Evolutionary conservation across 2,113 vertebrate genomes (phyloP).

Genomic region (Bos indicus): DNA sequence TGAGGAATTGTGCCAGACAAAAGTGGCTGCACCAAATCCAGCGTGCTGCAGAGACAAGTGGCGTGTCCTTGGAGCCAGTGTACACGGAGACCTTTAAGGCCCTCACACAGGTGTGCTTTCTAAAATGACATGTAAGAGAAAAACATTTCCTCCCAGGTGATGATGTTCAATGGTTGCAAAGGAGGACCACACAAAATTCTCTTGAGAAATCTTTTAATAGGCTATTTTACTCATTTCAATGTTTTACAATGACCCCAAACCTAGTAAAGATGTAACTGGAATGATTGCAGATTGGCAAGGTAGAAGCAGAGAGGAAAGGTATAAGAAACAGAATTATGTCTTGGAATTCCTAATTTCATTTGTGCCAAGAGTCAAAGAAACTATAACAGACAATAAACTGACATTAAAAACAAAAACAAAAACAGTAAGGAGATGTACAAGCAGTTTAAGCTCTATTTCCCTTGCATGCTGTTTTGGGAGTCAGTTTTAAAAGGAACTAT

Average conservation of each 20-base stretch:
- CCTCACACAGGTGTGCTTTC: slow-evolving; percentile 77
- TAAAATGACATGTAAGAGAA: neutral
- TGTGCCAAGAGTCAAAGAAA: slow-evolving; percentile 8
- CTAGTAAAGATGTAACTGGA: neutral
- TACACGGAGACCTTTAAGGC: slow-evolving; percentile 78
- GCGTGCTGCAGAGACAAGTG: slow-evolving; percentile 65
- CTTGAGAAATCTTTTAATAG: neutral
- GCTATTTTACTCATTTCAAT: neutral
- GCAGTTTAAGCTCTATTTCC: neutral
- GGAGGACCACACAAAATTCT: neutral
- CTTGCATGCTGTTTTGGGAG: neutral
- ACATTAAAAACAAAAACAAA: neutral
- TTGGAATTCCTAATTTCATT: neutral
- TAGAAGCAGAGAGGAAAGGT: neutral
- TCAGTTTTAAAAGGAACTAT: neutral
- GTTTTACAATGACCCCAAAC: neutral
- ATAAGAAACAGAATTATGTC: neutral
- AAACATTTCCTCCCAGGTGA: neutral
- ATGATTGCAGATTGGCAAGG: neutral
- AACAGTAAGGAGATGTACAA: neutral
- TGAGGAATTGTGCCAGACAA: slow-evolving; percentile 69
- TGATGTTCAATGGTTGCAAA: neutral
- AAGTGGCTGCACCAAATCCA: slow-evolving; percentile 82
- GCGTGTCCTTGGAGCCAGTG: slow-evolving; percentile 71
- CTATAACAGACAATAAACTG: neutral